These are phyloP conservation scores for Monoplex corrugatus DNA, from an alignment of 2,888 invertebrate species.

Conservation along the genomic window DNA sequence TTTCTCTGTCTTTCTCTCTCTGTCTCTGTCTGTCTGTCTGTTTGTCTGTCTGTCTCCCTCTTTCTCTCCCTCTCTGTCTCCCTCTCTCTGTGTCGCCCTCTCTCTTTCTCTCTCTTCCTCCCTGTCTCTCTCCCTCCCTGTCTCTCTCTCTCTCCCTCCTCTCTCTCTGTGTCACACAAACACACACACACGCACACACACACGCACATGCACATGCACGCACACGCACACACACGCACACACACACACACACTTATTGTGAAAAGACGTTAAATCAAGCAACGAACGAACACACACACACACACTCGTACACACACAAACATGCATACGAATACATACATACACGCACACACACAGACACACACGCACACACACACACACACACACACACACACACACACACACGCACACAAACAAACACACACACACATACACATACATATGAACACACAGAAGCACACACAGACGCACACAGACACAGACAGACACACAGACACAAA, in stretches of 20 bases:
- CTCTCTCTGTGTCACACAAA: neutral
- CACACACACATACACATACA: neutral
- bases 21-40: neutral
- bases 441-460: neutral
- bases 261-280: no score
- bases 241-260: neutral
- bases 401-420: neutral
- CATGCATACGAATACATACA: no score
- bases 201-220: neutral
- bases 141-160: neutral
- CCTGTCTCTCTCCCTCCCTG: no score
- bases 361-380: neutral
- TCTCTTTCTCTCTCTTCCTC: no score
- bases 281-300: no score
- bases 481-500: neutral
- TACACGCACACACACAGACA: neutral
- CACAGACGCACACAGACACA: neutral
- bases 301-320: no score
- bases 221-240: slow-evolving; percentile 2
- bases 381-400: slow-evolving; percentile 13
- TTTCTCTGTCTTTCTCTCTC: neutral
- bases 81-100: no score
- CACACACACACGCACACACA: neutral
- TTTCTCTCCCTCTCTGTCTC: no score
- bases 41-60: no score